Base-by-base conservation (phyloP, 1,140 invertebrate genomes). In the Dolichoris vasculosae region DNA sequence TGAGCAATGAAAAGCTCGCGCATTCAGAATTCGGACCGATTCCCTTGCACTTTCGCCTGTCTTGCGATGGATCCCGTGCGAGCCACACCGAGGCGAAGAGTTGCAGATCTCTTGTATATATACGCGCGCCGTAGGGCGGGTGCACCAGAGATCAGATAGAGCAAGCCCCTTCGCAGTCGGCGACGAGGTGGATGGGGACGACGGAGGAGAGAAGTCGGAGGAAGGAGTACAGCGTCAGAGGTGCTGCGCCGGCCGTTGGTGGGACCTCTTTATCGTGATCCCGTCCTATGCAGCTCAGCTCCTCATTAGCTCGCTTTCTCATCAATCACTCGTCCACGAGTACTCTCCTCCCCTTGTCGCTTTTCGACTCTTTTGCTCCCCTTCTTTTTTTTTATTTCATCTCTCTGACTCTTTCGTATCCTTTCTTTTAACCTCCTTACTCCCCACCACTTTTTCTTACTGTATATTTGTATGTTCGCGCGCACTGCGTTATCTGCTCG, bases 221-320 rank as follows among this genome's bases (percentile, higher is more conserved):
- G 4, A 38, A 11, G 43, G 69, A 69, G 20, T 26, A 48, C 2
- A 40, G 46, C 15, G 35, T 63, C 71, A 38, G 55, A 83, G 87
- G 86, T 86, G 88, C 87, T 89, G 86, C 82, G 86, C 86, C 84
- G 89, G 89, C 89, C 88, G 88, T 84, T 88, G 88, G 89, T 91
- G 89, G 91, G 90, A 92, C 90, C 91, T 92, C 89, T 93, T 93
- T 93, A 93, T 93, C 92, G 90, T 89, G 92, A 93, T 93, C 90
- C 90, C 90, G 92, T 90, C 90, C 85, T 86, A 86, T 91, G 91
- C 90, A 88, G 91, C 90, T 91, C 92, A 90, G 91, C 91, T 93
- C 92, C 92, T 93, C 92, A 93, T 93, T 93, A 93, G 92, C 90
- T 89, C 88, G 91, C 85, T 90, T 87, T 89, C 90, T 93, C 92